Percentiles rank a stretch among this genome's conserved stretches.
These are phyloP conservation scores for Chelon labrosus DNA, from an alignment of 2,797 vertebrate genomes.

Conservation along the genomic window DNA sequence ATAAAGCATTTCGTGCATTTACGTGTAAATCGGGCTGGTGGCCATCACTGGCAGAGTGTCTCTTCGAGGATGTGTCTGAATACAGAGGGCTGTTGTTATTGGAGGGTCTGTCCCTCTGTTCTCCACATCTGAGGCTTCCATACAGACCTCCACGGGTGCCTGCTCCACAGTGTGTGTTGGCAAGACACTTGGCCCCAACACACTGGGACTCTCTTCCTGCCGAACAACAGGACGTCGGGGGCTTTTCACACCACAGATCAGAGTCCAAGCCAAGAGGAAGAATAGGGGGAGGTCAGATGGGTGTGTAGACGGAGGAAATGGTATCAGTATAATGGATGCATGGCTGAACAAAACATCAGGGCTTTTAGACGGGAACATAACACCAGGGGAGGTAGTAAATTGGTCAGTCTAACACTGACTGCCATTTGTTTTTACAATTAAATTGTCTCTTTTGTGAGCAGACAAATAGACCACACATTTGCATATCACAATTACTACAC, in stretches of 20 bases:
- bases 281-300: slow-evolving; percentile 63
- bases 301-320: slow-evolving; percentile 60
- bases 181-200: slow-evolving; percentile 65
- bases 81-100: slow-evolving; percentile 71
- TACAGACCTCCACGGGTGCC: slow-evolving; percentile 68
- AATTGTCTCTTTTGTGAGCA: slow-evolving; percentile 26
- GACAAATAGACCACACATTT: slow-evolving; percentile 12
- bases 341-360: slow-evolving; percentile 53
- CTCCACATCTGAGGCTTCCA: slow-evolving; percentile 69
- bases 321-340: slow-evolving; percentile 64
- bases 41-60: slow-evolving; percentile 66
- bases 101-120: slow-evolving; percentile 72
- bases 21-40: slow-evolving; percentile 57
- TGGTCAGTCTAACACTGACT: slow-evolving; percentile 37
- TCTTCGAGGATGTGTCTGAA: slow-evolving; percentile 64
- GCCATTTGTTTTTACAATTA: slow-evolving; percentile 37
- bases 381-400: slow-evolving; percentile 44
- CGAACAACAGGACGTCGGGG: slow-evolving; percentile 56
- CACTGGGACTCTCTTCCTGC: slow-evolving; percentile 72
- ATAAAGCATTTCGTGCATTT: neutral
- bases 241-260: slow-evolving; percentile 69
- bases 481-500: neutral
- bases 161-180: slow-evolving; percentile 65
- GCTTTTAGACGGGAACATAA: slow-evolving; percentile 46
- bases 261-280: slow-evolving; percentile 72